Conservation (phyloP, 2,113 vertebrate species). For the Barnardius zonarius region DNA sequence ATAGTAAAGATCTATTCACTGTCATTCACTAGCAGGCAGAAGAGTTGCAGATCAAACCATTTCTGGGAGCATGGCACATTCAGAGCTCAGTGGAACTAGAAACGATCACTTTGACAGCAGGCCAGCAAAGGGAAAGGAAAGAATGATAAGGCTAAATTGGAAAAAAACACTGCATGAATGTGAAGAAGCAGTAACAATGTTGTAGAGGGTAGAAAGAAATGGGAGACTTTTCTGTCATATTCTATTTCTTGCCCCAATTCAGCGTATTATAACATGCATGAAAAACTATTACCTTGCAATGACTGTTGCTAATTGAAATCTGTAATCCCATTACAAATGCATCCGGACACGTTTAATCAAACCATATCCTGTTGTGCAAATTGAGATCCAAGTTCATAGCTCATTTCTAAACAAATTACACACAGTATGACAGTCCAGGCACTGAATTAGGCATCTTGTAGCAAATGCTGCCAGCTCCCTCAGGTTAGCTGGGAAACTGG, state of each 20-base stretch:
- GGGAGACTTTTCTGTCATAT: neutral
- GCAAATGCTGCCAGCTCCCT: neutral
- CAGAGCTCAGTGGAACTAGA: neutral
- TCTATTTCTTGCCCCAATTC: constrained; percentile 10
- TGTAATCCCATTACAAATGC: constrained; percentile 51
- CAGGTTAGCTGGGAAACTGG: constrained; percentile 42
- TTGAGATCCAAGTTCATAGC: constrained; percentile 46
- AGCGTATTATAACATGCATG: constrained; percentile 18
- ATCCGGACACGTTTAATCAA: constrained; percentile 53
- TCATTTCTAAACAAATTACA: constrained; percentile 36
- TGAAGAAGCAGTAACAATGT: neutral
- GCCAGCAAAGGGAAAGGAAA: neutral
- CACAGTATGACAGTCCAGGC: neutral
- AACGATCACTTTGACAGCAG: neutral
- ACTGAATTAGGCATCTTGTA: neutral
- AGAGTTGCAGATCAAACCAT: neutral
- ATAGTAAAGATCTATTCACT: neutral
- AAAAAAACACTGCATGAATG: neutral
- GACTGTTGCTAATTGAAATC: constrained; percentile 54
- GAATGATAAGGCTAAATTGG: neutral
- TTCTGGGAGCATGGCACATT: neutral
- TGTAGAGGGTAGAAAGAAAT: neutral
- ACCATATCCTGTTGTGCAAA: constrained; percentile 39
- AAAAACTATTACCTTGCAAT: constrained; percentile 12
- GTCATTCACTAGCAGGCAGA: neutral